Conservation (phyloP, 2,113 vertebrate genomes). For the Brachypteracias leptosomus region DNA sequence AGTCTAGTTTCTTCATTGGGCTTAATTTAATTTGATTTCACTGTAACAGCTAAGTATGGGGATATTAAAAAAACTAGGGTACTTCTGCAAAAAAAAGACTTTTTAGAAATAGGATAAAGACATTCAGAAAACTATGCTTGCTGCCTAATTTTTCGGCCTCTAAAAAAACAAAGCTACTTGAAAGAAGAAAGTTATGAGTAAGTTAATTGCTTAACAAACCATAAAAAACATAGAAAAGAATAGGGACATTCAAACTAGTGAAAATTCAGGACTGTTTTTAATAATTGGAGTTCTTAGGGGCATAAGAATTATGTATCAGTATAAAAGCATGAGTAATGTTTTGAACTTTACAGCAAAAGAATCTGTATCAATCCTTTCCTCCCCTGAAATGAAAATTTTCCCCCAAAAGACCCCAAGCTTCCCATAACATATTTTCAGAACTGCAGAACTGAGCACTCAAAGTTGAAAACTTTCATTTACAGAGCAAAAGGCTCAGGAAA, state of each 20-base stretch:
- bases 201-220: conserved; percentile 62
- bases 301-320: conserved; percentile 26
- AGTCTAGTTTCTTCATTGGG: background rate
- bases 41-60: background rate
- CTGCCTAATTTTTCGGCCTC: background rate
- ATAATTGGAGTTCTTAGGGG: conserved; percentile 54
- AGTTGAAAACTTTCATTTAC: background rate
- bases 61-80: conserved; percentile 30
- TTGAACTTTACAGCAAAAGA: background rate
- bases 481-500: background rate
- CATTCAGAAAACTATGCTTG: background rate
- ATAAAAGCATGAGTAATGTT: conserved; percentile 37
- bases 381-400: background rate
- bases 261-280: conserved; percentile 34
- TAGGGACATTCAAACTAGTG: background rate
- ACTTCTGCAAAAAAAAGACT: conserved; percentile 11
- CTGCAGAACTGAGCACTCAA: background rate
- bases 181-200: conserved; percentile 54
- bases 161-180: conserved; percentile 48
- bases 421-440: background rate
- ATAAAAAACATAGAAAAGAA: conserved; percentile 30
- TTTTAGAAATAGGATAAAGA: conserved; percentile 18
- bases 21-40: conserved; percentile 54
- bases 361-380: background rate
- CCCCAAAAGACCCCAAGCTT: background rate